Base-by-base conservation (phyloP, 30 jellyfish, hydroid and myxozoan genomes). In the Clytia hemisphaerica region DNA sequence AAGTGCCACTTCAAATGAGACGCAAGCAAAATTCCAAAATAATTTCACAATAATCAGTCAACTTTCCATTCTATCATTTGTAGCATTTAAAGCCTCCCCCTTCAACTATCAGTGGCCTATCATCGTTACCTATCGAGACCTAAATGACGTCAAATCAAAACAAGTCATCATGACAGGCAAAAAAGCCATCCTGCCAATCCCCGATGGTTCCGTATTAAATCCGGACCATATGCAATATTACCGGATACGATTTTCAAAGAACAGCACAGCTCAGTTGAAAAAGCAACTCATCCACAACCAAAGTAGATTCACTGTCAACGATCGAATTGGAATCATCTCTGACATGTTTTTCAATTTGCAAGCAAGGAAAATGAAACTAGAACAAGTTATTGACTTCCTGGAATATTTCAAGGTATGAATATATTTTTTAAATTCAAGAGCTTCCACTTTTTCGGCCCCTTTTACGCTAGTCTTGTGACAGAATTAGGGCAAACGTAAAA, bases 311-410 rank as follows among this genome's bases (percentile, higher is more conserved):
- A 74, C 83, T 37, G 55, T 49, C 58, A 34, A 68, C 44, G 95
- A 89, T 74, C 50, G 95, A 47, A 80, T 86, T 1, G 92, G 93
- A 28, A 22, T 89, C 29, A 61, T 89, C 30, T 73, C 79, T 28
- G 98, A 89, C 58, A 75, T 44, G 21, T 89, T 89, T 48, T 69
- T 79, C 14, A 30, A 80, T 93, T 95, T 82, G 2, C 79, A 80
- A 34, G 90, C 94, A 18, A 85, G 82, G 6, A 33, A 57, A 45
- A 38, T 66, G n/a, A 71, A 78, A 4, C 25, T 42, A 46, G 35
- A 24, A 29, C 71, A 69, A 18, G 95, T 85, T 1, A 26, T 89
- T 32, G 80, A 82, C 59, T 34, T 61, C 49, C 72, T 87, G 6
- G 38, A 27, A 25, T 89, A 82, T 53, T 45, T 69, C 73, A 69